Base-by-base conservation (phyloP, 2,113 vertebrate species). In the Mungos mungo region DNA sequence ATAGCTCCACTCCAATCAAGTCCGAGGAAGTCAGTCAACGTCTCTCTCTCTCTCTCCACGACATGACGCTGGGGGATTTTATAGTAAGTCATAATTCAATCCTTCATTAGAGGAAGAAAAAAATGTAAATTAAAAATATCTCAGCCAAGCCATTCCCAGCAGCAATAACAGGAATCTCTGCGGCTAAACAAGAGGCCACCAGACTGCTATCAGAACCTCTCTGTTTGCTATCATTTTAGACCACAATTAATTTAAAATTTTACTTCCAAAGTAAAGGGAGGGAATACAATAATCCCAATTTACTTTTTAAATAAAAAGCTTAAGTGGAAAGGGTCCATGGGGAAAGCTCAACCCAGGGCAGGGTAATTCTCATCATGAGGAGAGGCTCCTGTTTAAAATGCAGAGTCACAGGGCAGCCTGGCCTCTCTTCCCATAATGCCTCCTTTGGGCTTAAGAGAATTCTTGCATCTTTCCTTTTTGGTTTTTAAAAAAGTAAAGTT, bases 231-330 rank as follows among this genome's bases (percentile, higher is more conserved):
- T 97, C 95, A 96, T 92, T 97, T 97, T 97, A 97, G 97, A 96
- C 96, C 93, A 97, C 98, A 98, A 98, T 98, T 98, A 98, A 98
- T 98, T 98, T 98, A 95, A 97, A 96, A 93, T 85, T 95, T 92
- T 92, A 95, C 94, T 96, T 98, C 92, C 96, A 95, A 88, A 97
- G 96, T 97, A 97, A 98, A 97, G 94, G 80, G 90, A 97, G 96
- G 97, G 96, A 96, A 97, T 98, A 97, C 92, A 97, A 97, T 97
- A 97, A 97, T 97, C 96, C 96, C 96, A 97, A 97, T 98, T 98
- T 98, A 97, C 97, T 97, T 97, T 98, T 97, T 97, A 97, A 98
- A 98, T 98, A 97, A 98, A 98, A 98, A 94, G 97, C 96, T 97
- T 98, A 96, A 97, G 94, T 97, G 81, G 84, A 96, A 97, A 96